phyloP scores from a whole-genome alignment of 2,113 vertebrate species.

The Ctenodactylus gundi region DNA sequence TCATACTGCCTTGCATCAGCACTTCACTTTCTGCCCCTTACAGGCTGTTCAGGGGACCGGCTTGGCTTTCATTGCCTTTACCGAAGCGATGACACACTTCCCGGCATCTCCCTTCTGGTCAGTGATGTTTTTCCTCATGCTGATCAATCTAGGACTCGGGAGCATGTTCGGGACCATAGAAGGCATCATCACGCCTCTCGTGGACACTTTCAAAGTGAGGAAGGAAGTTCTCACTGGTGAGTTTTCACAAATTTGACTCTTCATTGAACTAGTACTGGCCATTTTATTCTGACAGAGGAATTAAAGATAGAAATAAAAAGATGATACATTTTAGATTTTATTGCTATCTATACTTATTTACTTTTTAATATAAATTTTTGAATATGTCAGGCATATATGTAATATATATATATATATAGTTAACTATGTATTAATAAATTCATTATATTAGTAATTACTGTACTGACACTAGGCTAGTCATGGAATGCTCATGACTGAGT shows the following conservation, averaged over 20 bases:
- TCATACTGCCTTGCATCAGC: not conserved
- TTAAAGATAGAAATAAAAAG: not conserved
- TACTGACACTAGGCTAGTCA: not conserved
- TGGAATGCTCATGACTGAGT: not conserved
- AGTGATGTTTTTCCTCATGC: constrained; percentile 99
- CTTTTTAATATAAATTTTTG: not conserved
- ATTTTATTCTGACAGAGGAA: not conserved
- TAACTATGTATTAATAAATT: not conserved
- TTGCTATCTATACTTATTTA: not conserved
- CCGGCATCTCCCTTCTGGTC: constrained; percentile 99
- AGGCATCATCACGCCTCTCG: constrained; percentile 95
- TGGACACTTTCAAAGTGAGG: constrained; percentile 96
- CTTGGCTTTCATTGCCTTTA: constrained; percentile 98
- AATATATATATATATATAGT: not conserved
- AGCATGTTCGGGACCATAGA: constrained; percentile 99
- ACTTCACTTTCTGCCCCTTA: not conserved
- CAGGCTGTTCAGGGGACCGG: constrained; percentile 98
- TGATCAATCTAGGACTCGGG: constrained; percentile 96
- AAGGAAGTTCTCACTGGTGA: constrained; percentile 95
- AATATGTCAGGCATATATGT: not conserved
- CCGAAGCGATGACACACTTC: constrained; percentile 98
- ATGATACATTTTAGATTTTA: not conserved
- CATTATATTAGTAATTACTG: not conserved
- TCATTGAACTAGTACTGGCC: not conserved
- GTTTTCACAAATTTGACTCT: constrained; percentile 59